A percentile compares a stretch with the other conserved stretches of the same genome.
Evolutionary conservation across 2,113 vertebrate species (phyloP).

Genomic region (Chlamydotis undulata): DNA sequence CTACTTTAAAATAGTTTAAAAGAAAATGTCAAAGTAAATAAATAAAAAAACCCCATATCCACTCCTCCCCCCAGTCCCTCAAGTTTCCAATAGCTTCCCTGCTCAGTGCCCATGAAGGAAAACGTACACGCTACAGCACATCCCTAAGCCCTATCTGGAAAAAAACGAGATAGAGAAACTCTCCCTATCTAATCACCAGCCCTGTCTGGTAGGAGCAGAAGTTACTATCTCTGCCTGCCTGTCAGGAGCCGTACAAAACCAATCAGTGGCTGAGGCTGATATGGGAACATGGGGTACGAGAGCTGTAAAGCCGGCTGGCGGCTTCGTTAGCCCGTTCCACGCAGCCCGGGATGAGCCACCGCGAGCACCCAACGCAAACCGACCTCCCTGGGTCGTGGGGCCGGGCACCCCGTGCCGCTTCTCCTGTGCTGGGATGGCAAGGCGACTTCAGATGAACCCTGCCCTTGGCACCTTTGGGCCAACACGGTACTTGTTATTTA

Average conservation of each 20-base stretch:
- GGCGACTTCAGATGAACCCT: not conserved
- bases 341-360: rapidly evolving
- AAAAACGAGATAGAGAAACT: slow-evolving; percentile 17
- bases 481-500: rapidly evolving
- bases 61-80: not conserved
- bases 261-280: not conserved
- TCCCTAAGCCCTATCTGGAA: slow-evolving; percentile 38
- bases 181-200: slow-evolving; percentile 48
- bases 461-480: not conserved
- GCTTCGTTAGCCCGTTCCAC: rapidly evolving
- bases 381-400: rapidly evolving
- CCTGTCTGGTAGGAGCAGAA: slow-evolving; percentile 32
- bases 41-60: not conserved
- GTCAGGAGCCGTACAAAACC: slow-evolving; percentile 24
- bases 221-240: slow-evolving; percentile 57
- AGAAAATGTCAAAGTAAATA: slow-evolving; percentile 46
- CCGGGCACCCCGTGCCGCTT: rapidly evolving
- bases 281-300: not conserved
- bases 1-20: slow-evolving; percentile 38
- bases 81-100: slow-evolving; percentile 27
- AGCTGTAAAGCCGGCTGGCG: not conserved
- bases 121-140: not conserved
- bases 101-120: slow-evolving; percentile 28
- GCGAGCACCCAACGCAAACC: not conserved
- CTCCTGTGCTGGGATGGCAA: not conserved